A percentile compares a stretch with the other conserved stretches of the same genome.
Evolutionary conservation across 2,113 vertebrate genomes (phyloP).

Genomic region (Pterophyllum scalare): DNA sequence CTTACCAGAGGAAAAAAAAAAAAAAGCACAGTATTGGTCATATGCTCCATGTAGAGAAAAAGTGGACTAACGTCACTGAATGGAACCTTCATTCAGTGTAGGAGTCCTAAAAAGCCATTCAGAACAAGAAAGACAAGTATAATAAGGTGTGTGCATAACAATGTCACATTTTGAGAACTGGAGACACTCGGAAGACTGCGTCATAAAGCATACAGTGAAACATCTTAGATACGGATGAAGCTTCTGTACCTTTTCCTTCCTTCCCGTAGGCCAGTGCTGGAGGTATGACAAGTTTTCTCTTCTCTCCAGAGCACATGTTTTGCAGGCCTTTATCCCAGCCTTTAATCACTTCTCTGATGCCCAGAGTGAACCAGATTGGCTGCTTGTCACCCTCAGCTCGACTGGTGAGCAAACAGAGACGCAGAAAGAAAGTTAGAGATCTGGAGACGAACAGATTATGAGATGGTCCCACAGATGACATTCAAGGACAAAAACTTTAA

Average conservation of each 20-base stretch:
- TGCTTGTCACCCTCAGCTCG: conserved; percentile 86
- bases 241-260: conserved; percentile 89
- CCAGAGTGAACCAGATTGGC: conserved; percentile 92
- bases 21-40: conserved; percentile 41
- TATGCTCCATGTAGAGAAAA: conserved; percentile 60
- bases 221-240: background rate
- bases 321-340: conserved; percentile 92
- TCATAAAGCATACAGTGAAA: conserved; percentile 4
- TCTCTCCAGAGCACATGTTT: conserved; percentile 93
- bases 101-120: conserved; percentile 40
- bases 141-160: background rate
- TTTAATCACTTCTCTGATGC: conserved; percentile 88
- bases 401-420: conserved; percentile 70
- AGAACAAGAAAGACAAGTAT: conserved; percentile 37
- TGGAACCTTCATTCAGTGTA: conserved; percentile 40
- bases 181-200: background rate
- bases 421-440: background rate
- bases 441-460: background rate
- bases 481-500: background rate
- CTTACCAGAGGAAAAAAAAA: conserved; percentile 53
- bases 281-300: conserved; percentile 88
- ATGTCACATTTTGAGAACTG: background rate
- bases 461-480: background rate
- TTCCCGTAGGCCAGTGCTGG: conserved; percentile 91
- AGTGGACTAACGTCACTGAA: conserved; percentile 31